Percentiles rank a stretch among this genome's conserved stretches.
phyloP scores from a whole-genome alignment of 2,888 invertebrate genomes.

The Syrista parreyssii region DNA sequence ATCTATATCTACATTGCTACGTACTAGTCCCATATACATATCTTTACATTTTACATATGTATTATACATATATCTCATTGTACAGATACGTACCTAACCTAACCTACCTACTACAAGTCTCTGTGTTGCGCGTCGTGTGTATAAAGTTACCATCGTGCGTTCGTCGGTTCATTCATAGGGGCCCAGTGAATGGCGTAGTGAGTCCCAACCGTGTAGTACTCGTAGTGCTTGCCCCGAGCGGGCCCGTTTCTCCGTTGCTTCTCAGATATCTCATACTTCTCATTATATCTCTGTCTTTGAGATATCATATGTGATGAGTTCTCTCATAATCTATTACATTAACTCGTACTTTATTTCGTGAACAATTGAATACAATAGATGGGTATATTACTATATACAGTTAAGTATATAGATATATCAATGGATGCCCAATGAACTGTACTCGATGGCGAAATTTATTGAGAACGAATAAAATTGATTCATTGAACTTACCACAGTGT shows the following conservation, averaged over 20 bases:
- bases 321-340: neutral
- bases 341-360: neutral
- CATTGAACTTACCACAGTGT: neutral
- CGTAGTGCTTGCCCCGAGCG: slow-evolving; percentile 28
- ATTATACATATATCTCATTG: slow-evolving; percentile 9
- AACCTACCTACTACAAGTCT: slow-evolving; percentile 24
- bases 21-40: neutral
- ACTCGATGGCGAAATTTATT: neutral
- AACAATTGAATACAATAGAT: neutral
- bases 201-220: slow-evolving; percentile 37
- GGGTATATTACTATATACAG: neutral
- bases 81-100: neutral
- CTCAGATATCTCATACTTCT: neutral
- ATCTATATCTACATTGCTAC: slow-evolving; percentile 7
- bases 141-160: slow-evolving; percentile 52
- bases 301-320: neutral
- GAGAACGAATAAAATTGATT: neutral
- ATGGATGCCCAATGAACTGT: neutral
- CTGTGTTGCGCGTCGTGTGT: slow-evolving; percentile 26
- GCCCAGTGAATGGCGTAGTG: slow-evolving; percentile 57
- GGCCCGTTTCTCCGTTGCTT: slow-evolving; percentile 5
- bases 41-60: neutral
- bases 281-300: neutral
- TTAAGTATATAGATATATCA: neutral
- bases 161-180: slow-evolving; percentile 60